A percentile compares a stretch with the other conserved stretches of the same genome.
Conservation (phyloP, 2,797 vertebrate species). For the Sebastes taczanowskii region DNA sequence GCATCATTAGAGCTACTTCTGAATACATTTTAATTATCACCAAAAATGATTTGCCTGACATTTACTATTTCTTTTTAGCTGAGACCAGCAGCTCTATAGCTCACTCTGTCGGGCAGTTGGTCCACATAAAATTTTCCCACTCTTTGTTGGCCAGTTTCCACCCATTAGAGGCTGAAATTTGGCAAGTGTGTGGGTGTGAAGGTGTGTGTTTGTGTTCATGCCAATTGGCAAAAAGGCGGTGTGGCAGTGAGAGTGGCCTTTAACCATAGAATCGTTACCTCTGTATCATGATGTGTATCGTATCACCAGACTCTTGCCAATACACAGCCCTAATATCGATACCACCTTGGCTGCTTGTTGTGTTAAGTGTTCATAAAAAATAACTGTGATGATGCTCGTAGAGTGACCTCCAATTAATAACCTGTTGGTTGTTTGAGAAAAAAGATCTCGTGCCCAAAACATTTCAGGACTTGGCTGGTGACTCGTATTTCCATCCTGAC, state of each 20-base stretch:
- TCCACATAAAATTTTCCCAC: background rate
- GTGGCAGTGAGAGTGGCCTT: background rate
- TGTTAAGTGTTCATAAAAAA: background rate
- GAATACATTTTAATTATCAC: background rate
- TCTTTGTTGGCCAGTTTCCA: background rate
- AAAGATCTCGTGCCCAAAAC: background rate
- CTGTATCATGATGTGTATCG: no score
- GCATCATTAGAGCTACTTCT: background rate
- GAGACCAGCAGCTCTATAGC: background rate
- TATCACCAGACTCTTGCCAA: rapidly evolving
- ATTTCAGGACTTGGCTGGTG: background rate
- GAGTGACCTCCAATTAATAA: background rate
- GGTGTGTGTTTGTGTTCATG: background rate
- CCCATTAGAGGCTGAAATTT: background rate
- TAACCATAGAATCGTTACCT: background rate
- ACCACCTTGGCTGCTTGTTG: background rate
- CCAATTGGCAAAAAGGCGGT: background rate
- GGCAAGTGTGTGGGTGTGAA: background rate
- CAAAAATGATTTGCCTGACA: background rate
- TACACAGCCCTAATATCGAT: no score
- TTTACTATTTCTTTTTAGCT: background rate
- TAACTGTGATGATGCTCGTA: background rate
- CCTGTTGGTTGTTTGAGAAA: background rate
- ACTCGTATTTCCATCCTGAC: background rate
- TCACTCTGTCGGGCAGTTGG: background rate